Evolutionary conservation across 2,113 vertebrate genomes (phyloP), one percentile per base, ranked within the genome.

Genomic region (Chloroceryle aenea): DNA sequence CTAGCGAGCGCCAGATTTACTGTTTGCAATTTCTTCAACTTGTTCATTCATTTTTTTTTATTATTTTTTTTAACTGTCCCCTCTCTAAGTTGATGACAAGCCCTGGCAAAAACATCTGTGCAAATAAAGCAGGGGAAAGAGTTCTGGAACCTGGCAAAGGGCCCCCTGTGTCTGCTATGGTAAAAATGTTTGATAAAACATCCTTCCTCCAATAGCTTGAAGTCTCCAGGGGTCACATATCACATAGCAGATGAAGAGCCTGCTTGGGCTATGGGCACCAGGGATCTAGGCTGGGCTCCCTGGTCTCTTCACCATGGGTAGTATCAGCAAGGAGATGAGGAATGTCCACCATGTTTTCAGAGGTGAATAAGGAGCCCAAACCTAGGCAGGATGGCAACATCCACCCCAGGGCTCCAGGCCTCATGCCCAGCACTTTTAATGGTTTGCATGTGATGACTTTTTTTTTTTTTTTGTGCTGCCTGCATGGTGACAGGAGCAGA

Each of bases 21-120:
- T 96, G 83, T 96, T 98, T 92, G 95, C 90, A 97, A 96, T 96
- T 95, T 90, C 89, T 95, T 97, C 97, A 90, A 95, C 89, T 97
- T 97, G 71, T 96, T 97, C 12, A 4, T 77, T 94, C 62, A 34
- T 96, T 97, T 96, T 92, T 89, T 32, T 92, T 47, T 45, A 10
- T 56, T 56, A 50, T 26, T 36, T 43, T 40, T 62, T 58, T 50
- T 26, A 53, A 45, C 68, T 95, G 87, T 80, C 91, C 91, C 68
- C 30, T 92, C 63, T 87, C 67, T 79, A 95, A 67, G 85, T 80
- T 85, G 95, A 96, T 96, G 93, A 97, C 71, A 97, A 84, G 74
- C n/a, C 38, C 94, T 96, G 93, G 92, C 76, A 92, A 93, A 98
- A 97, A 96, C 94, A 97, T 97, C 85, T 95, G 79, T 94, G 55